phyloP scores from a whole-genome alignment of 1,140 invertebrate genomes.

The Ylistrum balloti region DNA sequence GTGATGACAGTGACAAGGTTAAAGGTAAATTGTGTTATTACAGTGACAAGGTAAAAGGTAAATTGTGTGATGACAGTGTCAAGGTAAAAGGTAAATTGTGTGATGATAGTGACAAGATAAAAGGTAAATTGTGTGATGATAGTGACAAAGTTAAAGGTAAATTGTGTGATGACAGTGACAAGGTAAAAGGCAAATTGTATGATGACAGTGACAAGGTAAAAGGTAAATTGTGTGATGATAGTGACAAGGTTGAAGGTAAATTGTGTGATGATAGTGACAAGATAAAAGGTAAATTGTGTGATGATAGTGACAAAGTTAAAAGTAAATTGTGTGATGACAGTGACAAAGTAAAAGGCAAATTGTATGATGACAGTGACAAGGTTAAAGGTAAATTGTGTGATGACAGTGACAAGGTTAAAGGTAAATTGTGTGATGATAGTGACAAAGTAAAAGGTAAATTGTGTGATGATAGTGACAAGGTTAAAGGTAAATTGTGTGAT shows the following conservation, averaged over 20 bases:
- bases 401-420: not conserved
- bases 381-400: constrained; percentile 15
- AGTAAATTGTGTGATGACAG: not conserved
- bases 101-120: not conserved
- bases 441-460: no score
- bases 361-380: constrained; percentile 18
- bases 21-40: not conserved
- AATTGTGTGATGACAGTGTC: not conserved
- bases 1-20: not conserved
- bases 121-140: not conserved
- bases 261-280: not conserved
- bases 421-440: not conserved
- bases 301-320: not conserved
- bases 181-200: not conserved
- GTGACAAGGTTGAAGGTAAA: constrained; percentile 18
- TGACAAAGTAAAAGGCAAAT: not conserved
- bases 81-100: not conserved
- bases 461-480: no score
- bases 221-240: not conserved
- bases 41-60: not conserved
- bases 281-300: not conserved
- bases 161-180: no score
- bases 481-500: no score
- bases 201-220: not conserved
- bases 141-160: no score